Base-by-base conservation (phyloP, 2,113 vertebrate genomes). In the Pollimyrus isidori region DNA sequence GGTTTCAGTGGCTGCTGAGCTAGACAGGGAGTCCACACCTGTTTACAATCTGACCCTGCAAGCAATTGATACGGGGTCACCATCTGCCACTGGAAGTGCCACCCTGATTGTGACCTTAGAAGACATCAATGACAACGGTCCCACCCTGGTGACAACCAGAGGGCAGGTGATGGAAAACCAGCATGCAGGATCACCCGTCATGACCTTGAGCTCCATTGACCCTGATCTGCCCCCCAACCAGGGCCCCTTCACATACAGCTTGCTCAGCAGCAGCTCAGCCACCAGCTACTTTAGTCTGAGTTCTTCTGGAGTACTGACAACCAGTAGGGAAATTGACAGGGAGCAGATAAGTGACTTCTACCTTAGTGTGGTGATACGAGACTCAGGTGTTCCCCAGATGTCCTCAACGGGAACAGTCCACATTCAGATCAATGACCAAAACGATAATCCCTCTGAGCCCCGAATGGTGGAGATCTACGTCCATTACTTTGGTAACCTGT, bases 61-160 rank as follows among this genome's bases (percentile, higher is more conserved):
- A 53, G 98, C 98, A 88, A 94, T 98, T 2, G 98, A 99, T 92
- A 96, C 97, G 0, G 98, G 98, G 89, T 95, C 93, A 0, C 98
- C 98, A 0, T 95, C 98, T 0, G 96, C 98, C 0, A 99, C 98
- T 0, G 98, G 98, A 82, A 98, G 96, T 50, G 93, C 98, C 58
- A 96, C 94, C 0, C 92, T 99, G 3, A 92, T 99, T 26, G 98
- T 99, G 53, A 97, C 97, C 73, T 92, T 99, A 88, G 98, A 99
- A 91, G 98, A 99, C 69, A 98, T 99, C 89, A 99, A 99, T 0
- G 98, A 99, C 91, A 99, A 99, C 0, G 98, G 98, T 9, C 98
- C 98, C 0, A 96, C 96, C 23, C 90, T 99, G 94, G 94, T 95
- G 19, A 94, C 94, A 7, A 92, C 92, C 0, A 95, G 96, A 48